These are phyloP conservation scores for Luffia ferchaultella DNA, from an alignment of 2,888 invertebrate genomes.

Conservation along the genomic window DNA sequence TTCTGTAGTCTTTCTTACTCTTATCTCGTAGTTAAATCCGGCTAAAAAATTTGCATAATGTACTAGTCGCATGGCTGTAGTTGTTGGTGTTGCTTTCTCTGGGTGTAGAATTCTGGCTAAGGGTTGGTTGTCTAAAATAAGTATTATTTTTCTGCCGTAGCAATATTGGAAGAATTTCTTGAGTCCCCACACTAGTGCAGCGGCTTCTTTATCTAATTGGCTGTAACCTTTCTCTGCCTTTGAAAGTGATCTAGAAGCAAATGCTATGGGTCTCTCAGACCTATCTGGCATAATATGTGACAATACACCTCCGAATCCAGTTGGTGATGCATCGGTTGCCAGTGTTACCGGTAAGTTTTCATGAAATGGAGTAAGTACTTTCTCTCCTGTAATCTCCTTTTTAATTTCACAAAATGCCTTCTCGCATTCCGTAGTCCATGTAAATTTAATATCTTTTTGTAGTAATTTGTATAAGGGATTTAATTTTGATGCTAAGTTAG, in stretches of 20 bases:
- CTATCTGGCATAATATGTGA: slow-evolving; percentile 8
- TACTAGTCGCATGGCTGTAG: slow-evolving; percentile 16
- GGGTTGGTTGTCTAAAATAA: slow-evolving; percentile 28
- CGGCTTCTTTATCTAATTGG: slow-evolving; percentile 30
- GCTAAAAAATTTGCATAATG: slow-evolving; percentile 18
- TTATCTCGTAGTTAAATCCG: slow-evolving; percentile 18
- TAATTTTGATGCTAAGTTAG: slow-evolving; percentile 17
- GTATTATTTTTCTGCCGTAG: slow-evolving; percentile 22
- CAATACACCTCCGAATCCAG: slow-evolving; percentile 6
- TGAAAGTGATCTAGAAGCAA: slow-evolving; percentile 19
- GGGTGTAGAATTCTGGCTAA: slow-evolving; percentile 24
- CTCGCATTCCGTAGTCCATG: slow-evolving; percentile 13
- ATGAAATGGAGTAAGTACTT: slow-evolving; percentile 1
- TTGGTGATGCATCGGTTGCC: slow-evolving; percentile 8
- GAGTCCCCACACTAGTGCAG: slow-evolving; percentile 24
- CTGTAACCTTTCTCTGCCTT: slow-evolving; percentile 24
- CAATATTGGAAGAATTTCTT: slow-evolving; percentile 27
- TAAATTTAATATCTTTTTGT: slow-evolving; percentile 12
- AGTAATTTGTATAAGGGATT: slow-evolving; percentile 17
- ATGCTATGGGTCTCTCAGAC: slow-evolving; percentile 4
- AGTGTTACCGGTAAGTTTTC: slow-evolving; percentile 3
- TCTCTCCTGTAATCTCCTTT: slow-evolving; percentile 3
- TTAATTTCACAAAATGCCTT: slow-evolving; percentile 1
- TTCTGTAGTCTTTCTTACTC: slow-evolving; percentile 13
- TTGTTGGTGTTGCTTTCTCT: slow-evolving; percentile 16